Percentiles rank a stretch among this genome's conserved stretches.
These are phyloP conservation scores for Leptogaster cylindrica DNA, from an alignment of 2,888 invertebrate genomes.

Conservation along the genomic window DNA sequence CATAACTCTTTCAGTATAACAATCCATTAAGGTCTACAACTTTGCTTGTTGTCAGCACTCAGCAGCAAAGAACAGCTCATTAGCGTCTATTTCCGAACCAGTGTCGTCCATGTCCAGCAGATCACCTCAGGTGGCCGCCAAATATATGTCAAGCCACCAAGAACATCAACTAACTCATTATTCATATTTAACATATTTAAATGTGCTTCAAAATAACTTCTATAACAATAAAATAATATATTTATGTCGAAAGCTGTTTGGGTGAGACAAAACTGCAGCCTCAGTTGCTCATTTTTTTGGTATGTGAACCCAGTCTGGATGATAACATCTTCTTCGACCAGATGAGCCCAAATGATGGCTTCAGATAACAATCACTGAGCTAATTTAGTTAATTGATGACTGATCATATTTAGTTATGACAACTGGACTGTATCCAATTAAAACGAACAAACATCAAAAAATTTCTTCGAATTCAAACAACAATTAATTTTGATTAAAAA, in stretches of 20 bases:
- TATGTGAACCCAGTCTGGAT: neutral
- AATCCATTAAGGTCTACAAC: too few species aligned
- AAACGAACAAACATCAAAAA: slow-evolving; percentile 14
- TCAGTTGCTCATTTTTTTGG: slow-evolving; percentile 1
- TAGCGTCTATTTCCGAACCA: too few species aligned
- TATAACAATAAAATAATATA: slow-evolving; percentile 6
- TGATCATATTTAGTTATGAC: slow-evolving; percentile 6
- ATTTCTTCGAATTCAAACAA: slow-evolving; percentile 19
- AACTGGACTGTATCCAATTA: slow-evolving; percentile 28
- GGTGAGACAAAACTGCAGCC: slow-evolving; percentile 1
- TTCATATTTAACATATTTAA: slow-evolving; percentile 27
- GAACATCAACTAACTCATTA: slow-evolving; percentile 18
- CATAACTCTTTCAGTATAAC: too few species aligned
- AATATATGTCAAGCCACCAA: slow-evolving; percentile 23
- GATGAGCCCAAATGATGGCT: slow-evolving; percentile 13
- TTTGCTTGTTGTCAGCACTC: too few species aligned
- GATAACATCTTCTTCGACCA: slow-evolving; percentile 8
- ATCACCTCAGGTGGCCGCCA: slow-evolving; percentile 8
- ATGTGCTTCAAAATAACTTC: neutral
- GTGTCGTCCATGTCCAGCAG: too few species aligned
- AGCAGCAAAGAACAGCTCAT: too few species aligned
- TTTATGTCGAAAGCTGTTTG: neutral
- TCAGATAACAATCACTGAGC: slow-evolving; percentile 15
- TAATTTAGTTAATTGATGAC: slow-evolving; percentile 17
- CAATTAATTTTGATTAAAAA: neutral